Evolutionary conservation across 2,888 invertebrate genomes (phyloP), one percentile per base, ranked within the genome.

Genomic region (Sinelater perroti): DNA sequence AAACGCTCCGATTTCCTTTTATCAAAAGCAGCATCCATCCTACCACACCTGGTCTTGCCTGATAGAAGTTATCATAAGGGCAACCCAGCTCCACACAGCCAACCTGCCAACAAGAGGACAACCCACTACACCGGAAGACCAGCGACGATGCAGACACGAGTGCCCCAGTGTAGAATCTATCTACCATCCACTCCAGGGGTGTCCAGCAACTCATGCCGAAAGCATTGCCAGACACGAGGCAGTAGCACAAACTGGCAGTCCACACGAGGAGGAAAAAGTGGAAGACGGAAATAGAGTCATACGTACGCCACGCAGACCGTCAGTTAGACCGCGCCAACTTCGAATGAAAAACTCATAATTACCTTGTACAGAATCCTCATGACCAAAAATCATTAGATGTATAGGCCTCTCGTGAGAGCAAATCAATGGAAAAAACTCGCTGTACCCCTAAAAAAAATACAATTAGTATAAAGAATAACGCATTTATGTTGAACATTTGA

Each of bases 311-410:
- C 7, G 2, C 5, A 2, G 49, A 49, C 26, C n/a, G 36, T 7
- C 36, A 36, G 10, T 26, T 49, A 3, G 36, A 16, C 36, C 36
- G 20, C 8, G 36, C 49, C 1, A 38, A 49, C 18, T n/a, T 49
- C 2, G 36, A n/a, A n/a, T n/a, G n/a, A n/a, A n/a, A n/a, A n/a
- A n/a, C n/a, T n/a, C n/a, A n/a, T n/a, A n/a, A n/a, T n/a, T n/a
- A n/a, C n/a, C n/a, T n/a, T n/a, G n/a, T n/a, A n/a, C n/a, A n/a
- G n/a, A n/a, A n/a, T n/a, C n/a, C n/a, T n/a, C n/a, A n/a, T n/a
- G n/a, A n/a, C n/a, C n/a, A n/a, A n/a, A n/a, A n/a, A n/a, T n/a
- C n/a, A n/a, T n/a, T n/a, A n/a, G n/a, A n/a, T n/a, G n/a, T n/a
- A n/a, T n/a, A n/a, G n/a, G n/a, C n/a, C n/a, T n/a, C n/a, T n/a